Evolutionary conservation across 2,113 vertebrate species (phyloP), one percentile per base, ranked within the genome.

Genomic region (Nanorana parkeri): DNA sequence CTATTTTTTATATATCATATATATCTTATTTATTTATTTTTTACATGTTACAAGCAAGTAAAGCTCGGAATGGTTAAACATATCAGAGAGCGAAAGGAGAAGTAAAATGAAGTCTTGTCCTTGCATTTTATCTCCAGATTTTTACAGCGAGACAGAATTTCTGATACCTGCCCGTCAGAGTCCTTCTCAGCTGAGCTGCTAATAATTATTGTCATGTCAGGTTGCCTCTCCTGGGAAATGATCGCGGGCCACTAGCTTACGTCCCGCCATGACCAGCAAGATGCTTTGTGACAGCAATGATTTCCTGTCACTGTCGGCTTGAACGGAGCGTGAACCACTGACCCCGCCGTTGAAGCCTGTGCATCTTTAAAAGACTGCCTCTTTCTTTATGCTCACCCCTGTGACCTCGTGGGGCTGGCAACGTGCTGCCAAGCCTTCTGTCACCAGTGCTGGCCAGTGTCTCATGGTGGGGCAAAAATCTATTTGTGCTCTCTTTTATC

Each of bases 271-370:
- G 79, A 26, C 68, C 79, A 29, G 52, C 80, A 26, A 82, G 60
- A 81, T 72, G 54, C 71, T 60, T 76, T 76, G 63, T 83, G 71
- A 67, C 71, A 68, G 80, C 51, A 83, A 83, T 60, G 80, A 83
- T 83, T 83, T 83, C 68, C 71, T 83, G 80, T 83, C 80, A 83
- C 51, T n/a, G 23, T 36, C 63, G 60, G 28, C 80, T 60, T 20
- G 60, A 68, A 55, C 5, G 19, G 52, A 47, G 36, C 28, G n/a
- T 67, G 29, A 83, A 68, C 51, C 52, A 5, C 15, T 54, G 72
- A 83, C 63, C 80, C 64, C 68, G 3, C 24, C 21, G 60, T 56
- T 17, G 56, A 76, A 76, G 71, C 63, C 29, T 83, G 7, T 67
- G 52, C 72, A 68, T 83, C 80, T 29, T 67, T 76, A 76, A 83